These are phyloP conservation scores for Paracanthobrama guichenoti DNA, from an alignment of 2,113 vertebrate genomes.

Conservation along the genomic window DNA sequence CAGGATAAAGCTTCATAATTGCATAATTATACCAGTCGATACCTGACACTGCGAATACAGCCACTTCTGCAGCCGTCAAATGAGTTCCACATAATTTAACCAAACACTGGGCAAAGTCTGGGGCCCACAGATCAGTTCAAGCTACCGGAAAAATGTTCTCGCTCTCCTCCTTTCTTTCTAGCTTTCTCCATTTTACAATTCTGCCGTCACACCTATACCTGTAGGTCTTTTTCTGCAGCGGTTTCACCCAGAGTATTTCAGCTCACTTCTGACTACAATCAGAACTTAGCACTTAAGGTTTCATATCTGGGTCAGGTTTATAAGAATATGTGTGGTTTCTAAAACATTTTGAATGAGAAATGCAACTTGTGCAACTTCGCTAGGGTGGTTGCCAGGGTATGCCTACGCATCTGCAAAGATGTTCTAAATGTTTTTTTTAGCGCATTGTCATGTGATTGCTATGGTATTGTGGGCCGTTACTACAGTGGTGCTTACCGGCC, in stretches of 20 bases:
- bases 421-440: not conserved
- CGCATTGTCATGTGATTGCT: not conserved
- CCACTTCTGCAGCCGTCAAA: conserved; percentile 73
- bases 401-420: not conserved
- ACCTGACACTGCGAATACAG: conserved; percentile 75
- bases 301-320: conserved; percentile 8
- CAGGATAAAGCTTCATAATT: conserved; percentile 78
- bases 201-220: not conserved
- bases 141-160: conserved; percentile 50
- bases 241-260: not conserved
- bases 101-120: conserved; percentile 74
- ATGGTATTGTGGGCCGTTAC: not conserved
- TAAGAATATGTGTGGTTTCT: conserved; percentile 4
- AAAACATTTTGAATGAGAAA: not conserved
- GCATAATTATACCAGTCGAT: conserved; percentile 80
- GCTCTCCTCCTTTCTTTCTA: conserved; percentile 27
- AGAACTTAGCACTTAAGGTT: conserved; percentile 21
- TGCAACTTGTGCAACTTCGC: not conserved
- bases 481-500: not conserved
- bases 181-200: conserved; percentile 46
- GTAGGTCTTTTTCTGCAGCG: not conserved
- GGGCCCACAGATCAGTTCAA: conserved; percentile 62
- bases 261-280: conserved; percentile 23
- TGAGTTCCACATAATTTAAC: conserved; percentile 81
- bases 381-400: not conserved